Evolutionary conservation across 2,888 invertebrate genomes (phyloP), one percentile per base, ranked within the genome.

Genomic region (Cremastobaeus sp.): DNA sequence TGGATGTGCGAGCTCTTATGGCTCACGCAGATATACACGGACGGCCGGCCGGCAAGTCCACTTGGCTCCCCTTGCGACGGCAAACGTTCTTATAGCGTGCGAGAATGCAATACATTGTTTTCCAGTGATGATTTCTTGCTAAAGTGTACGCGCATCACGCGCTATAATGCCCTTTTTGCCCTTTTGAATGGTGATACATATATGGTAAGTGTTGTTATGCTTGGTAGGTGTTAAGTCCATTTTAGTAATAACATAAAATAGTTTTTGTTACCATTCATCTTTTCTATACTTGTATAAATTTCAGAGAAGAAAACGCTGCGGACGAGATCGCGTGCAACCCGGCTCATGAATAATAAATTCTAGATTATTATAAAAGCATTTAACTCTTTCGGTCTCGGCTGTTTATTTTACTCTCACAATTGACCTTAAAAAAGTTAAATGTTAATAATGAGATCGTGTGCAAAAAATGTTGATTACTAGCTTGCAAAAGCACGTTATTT

Each of bases 101-200:
- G 79, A 81, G 81, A 82, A 82, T 81, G 81, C 81, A 76, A 76
- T 72, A 77, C 74, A 79, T 82, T 79, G 80, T 80, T 80, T 69
- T 69, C 68, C 64, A 37, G 43, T 57, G 73, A 68, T 74, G 68
- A 68, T 74, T 74, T 68, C 66, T 60, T 68, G 62, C 62, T 62
- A 41, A 72, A 54, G 43, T 72, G 41, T 66, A 65, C 65, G 59
- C 57, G 55, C 70, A 62, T 70, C 55, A 71, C 32, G 50, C 57
- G 39, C 34, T n/a, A 5, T 21, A 11, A 52, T 55, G 55, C 41
- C 47, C 54, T 47, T 65, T 65, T 66, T 55, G 48, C 18, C 32
- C 20, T 15, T 54, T 52, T 34, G 5, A 14, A 15, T 17, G 30
- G 20, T 18, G 28, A 4, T 14, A 35, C 62, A 41, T 54, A 64